Conservation (phyloP, 2,888 invertebrate genomes). For the Trissonchulus latispiculum region DNA sequence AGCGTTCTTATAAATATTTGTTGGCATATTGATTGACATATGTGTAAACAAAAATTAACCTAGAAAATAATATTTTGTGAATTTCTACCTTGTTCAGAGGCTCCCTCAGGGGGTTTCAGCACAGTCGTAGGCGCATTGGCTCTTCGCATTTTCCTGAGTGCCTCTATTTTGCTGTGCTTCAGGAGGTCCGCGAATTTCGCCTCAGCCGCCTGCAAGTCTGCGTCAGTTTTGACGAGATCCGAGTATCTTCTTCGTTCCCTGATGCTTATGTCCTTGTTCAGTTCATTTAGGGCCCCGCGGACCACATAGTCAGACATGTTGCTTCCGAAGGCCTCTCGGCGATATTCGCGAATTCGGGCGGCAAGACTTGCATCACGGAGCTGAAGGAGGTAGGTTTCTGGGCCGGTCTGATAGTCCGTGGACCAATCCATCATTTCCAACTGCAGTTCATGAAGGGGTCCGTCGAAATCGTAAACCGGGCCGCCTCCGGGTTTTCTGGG, state of each 20-base stretch:
- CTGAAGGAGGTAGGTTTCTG: slow-evolving; percentile 88
- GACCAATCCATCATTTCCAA: slow-evolving; percentile 45
- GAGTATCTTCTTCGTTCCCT: slow-evolving; percentile 23
- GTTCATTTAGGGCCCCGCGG: not conserved
- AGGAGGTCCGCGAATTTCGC: not conserved
- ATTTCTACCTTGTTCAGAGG: too few species aligned
- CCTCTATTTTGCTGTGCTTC: not conserved
- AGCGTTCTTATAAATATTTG: too few species aligned
- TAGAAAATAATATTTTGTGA: too few species aligned
- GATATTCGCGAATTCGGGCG: slow-evolving; percentile 47
- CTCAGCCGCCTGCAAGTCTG: slow-evolving; percentile 6
- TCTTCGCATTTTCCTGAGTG: not conserved
- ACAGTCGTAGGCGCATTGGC: not conserved
- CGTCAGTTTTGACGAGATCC: slow-evolving; percentile 22
- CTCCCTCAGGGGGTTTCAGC: not conserved
- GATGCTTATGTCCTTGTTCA: slow-evolving; percentile 14
- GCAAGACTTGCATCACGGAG: slow-evolving; percentile 86
- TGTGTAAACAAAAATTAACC: too few species aligned
- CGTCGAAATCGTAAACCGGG: not conserved
- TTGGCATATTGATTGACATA: too few species aligned
- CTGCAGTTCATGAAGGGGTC: not conserved
- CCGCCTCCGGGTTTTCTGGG: not conserved
- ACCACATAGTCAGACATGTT: slow-evolving; percentile 6
- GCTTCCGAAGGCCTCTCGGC: slow-evolving; percentile 21
- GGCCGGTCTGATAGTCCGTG: slow-evolving; percentile 81